A percentile compares a stretch with the other conserved stretches of the same genome.
phyloP scores from a whole-genome alignment of 2,113 vertebrate species.

The Pogonocichla stellata region DNA sequence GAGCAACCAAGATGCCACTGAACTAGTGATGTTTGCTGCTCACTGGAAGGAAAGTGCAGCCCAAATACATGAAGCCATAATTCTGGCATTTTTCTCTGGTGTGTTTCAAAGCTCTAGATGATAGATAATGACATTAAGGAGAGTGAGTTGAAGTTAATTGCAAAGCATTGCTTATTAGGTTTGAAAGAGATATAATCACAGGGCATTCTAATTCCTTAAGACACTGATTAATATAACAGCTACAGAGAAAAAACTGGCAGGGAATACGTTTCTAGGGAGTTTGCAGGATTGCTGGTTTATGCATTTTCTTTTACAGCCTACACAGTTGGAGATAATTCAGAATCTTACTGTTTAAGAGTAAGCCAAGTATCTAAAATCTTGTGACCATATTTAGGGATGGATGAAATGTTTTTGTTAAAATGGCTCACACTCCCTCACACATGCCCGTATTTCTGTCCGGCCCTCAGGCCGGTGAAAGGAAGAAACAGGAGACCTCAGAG shows the following conservation, averaged over 20 bases:
- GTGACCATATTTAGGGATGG: conserved; percentile 71
- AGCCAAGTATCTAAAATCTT: conserved; percentile 69
- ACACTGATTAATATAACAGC: conserved; percentile 68
- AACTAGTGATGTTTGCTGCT: conserved; percentile 23
- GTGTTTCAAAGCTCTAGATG: neutral
- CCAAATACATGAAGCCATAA: neutral
- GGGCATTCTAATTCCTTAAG: conserved; percentile 62
- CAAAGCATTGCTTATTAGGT: conserved; percentile 47
- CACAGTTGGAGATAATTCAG: conserved; percentile 71
- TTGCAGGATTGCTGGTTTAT: conserved; percentile 67
- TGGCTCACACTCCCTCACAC: conserved; percentile 54
- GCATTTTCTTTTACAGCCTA: conserved; percentile 71
- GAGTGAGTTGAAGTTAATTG: conserved; percentile 44
- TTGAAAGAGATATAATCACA: conserved; percentile 48
- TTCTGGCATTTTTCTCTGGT: neutral
- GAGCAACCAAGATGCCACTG: conserved; percentile 41
- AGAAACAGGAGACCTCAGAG: conserved; percentile 8
- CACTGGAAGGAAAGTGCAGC: neutral
- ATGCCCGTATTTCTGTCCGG: conserved; percentile 14
- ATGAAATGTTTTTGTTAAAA: conserved; percentile 68
- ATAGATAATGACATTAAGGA: conserved; percentile 35
- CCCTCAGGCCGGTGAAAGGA: neutral
- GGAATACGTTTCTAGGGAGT: conserved; percentile 60
- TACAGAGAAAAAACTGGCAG: conserved; percentile 55
- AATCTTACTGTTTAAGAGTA: conserved; percentile 64